These are phyloP conservation scores for Acleris laterana DNA, from an alignment of 2,888 invertebrate genomes.

Conservation along the genomic window DNA sequence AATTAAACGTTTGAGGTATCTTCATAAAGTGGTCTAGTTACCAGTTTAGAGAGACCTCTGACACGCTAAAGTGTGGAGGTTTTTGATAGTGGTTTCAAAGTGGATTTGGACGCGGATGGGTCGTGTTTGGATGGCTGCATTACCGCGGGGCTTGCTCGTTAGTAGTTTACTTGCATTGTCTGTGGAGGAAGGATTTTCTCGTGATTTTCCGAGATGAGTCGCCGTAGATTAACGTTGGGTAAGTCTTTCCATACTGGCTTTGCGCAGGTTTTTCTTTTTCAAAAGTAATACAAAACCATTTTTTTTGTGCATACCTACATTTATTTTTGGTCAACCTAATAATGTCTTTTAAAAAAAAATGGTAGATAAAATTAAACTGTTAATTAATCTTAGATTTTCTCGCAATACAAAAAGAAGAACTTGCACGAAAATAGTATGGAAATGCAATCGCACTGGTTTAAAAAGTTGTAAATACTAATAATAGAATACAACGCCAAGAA, in stretches of 20 bases:
- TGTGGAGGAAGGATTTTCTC: background rate
- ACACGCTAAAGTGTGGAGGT: background rate
- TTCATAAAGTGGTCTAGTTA: background rate
- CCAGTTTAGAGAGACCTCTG: constrained; percentile 11
- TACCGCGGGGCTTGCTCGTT: background rate
- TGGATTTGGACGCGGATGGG: background rate
- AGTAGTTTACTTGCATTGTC: background rate
- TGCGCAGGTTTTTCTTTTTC: too few relatives aligned
- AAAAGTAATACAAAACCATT: too few relatives aligned
- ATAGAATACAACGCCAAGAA: background rate
- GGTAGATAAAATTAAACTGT: too few relatives aligned
- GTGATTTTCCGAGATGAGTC: background rate
- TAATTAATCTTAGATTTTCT: too few relatives aligned
- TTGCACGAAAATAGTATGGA: too few relatives aligned
- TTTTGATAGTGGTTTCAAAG: constrained; percentile 6
- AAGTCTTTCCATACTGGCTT: too few relatives aligned
- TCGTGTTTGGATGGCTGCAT: constrained; percentile 4
- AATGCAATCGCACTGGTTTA: too few relatives aligned
- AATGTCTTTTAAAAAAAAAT: too few relatives aligned
- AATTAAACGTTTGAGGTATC: constrained; percentile 12
- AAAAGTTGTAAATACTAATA: background rate
- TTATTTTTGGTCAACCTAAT: too few relatives aligned
- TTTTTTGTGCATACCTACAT: too few relatives aligned
- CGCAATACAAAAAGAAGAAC: too few relatives aligned
- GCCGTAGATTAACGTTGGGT: background rate